Evolutionary conservation across 2,113 vertebrate species (phyloP), one percentile per base, ranked within the genome.

Genomic region (Oncorhynchus nerka): DNA sequence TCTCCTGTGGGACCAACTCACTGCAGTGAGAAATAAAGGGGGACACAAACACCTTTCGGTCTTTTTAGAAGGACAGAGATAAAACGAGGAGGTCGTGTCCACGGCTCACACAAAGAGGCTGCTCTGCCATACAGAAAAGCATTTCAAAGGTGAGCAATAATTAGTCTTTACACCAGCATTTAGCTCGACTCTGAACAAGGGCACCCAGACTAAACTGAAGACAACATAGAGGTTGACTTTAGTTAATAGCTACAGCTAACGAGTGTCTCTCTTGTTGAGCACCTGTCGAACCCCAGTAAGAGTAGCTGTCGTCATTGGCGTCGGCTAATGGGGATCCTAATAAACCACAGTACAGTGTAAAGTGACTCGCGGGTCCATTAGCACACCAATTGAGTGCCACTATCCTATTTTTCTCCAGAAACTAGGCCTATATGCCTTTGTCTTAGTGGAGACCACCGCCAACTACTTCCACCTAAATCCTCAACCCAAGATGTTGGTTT

Each of bases 321-420:
- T 34, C 34, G 34, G 34, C 34, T 34, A 34, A 7, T 34, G 34
- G 34, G 34, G 34, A 34, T 34, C 34, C 34, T 34, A 34, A 34
- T 34, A 34, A 34, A 34, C 7, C 34, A 68, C 45, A 22, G 75
- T 67, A 80, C 62, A 80, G 19, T 55, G 4, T 5, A 77, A 49
- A 69, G 49, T 69, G 39, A 77, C 83, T 83, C 64, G 68, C 70
- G 22, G 55, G 68, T 65, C 70, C 71, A 77, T 48, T 74, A 45
- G 55, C 65, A n/a, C 39, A 24, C 20, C 66, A 78, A 70, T 82
- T 72, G 64, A 83, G 83, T 79, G 79, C 75, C 68, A 70, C 71
- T 66, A 76, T 59, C 68, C 75, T 76, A 26, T 57, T 76, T 55
- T 77, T 66, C 75, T 76, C 1, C 5, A 20, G 76, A 70, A 80